A percentile compares a stretch with the other conserved stretches of the same genome.
phyloP scores from a whole-genome alignment of 2,113 vertebrate species.

The Gallinago media region DNA sequence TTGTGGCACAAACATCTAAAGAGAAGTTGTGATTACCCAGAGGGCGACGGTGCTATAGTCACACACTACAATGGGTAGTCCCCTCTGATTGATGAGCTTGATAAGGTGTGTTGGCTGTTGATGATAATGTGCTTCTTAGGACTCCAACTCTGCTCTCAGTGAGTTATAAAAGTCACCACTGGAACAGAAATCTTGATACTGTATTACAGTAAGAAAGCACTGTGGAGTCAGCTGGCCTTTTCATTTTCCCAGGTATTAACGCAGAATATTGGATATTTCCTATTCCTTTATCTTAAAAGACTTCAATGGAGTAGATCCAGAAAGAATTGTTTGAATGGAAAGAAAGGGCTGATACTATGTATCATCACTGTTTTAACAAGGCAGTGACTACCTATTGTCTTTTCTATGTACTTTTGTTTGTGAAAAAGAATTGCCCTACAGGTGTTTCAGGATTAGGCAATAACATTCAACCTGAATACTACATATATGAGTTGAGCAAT shows the following conservation, averaged over 20 bases:
- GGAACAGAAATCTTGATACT: not conserved
- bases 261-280: not conserved
- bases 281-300: not conserved
- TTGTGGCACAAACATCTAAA: not conserved
- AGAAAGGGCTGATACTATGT: not conserved
- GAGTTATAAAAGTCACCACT: not conserved
- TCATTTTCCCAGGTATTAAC: not conserved
- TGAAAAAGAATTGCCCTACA: not conserved
- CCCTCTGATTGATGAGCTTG: not conserved
- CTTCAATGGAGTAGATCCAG: not conserved
- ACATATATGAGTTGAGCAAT: constrained; percentile 11
- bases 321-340: not conserved
- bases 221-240: not conserved
- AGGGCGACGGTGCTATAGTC: not conserved
- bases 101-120: not conserved
- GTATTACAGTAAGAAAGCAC: not conserved
- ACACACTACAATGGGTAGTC: not conserved
- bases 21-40: not conserved
- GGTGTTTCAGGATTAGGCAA: constrained; percentile 48
- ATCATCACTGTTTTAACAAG: not conserved
- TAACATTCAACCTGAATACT: not conserved
- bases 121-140: not conserved
- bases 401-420: not conserved
- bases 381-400: not conserved
- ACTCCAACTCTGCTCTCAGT: not conserved